Base-by-base conservation (phyloP, 2,797 vertebrate species). In the Staurois parvus region DNA sequence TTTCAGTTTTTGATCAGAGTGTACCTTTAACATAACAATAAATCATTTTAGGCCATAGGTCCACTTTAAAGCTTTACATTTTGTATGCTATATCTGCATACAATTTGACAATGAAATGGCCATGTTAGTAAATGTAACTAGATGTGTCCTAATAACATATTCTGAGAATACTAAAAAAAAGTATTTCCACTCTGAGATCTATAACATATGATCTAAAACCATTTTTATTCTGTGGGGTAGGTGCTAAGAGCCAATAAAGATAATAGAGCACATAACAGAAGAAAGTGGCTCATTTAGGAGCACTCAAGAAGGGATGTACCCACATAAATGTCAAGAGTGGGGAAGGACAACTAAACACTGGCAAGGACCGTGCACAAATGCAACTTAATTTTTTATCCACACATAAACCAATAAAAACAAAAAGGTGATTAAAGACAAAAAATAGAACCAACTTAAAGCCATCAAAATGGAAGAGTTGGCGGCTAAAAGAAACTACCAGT, bases 281-380 rank as follows among this genome's bases (percentile, higher is more conserved):
- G 68, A 78, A 84, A 84, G 83, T 78, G 67, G 45, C 75, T 84
- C 48, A 70, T 84, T 84, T 77, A 84, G 78, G 68, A 84, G 69
- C 83, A 84, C 83, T 84, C 34, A 72, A 42, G 64, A 84, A 70
- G 67, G 78, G 78, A 84, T 84, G 75, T 84, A 70, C 83, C 75
- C 78, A 67, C 66, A 84, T 84, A 78, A 84, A 84, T 78, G 83
- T 84, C 83, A 84, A 37, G 48, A 70, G 45, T 62, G 64, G 59
- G 75, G 67, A 84, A 78, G 75, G 67, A 78, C 45, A 62, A 69
- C 67, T 45, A 67, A 72, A 78, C 68, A 72, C 68, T 77, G 34
- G 45, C 68, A 64, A 34, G 8, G 59, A 72, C 74, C n/a, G 21
- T 62, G 17, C 26, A 70, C 48, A 72, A 62, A 77, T 72, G 45